Conservation (phyloP, 2,888 invertebrate genomes). For the Agrotis exclamationis region DNA sequence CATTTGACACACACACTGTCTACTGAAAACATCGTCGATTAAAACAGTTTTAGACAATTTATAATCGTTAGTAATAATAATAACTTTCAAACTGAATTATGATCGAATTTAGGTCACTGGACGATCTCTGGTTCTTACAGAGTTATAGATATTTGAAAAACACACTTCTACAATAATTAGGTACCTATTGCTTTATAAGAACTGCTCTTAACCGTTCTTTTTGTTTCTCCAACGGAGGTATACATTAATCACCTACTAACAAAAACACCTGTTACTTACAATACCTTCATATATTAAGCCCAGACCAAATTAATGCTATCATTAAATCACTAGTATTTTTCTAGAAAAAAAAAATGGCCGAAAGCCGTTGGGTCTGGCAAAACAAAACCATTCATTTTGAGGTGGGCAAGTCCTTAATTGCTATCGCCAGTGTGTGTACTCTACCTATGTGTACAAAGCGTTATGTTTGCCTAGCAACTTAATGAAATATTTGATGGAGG, state of each 20-base stretch:
- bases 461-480: slow-evolving; percentile 27
- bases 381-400: slow-evolving; percentile 81
- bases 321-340: slow-evolving; percentile 22
- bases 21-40: too few relatives aligned
- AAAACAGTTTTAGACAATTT: too few relatives aligned
- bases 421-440: slow-evolving; percentile 74
- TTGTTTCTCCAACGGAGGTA: not conserved
- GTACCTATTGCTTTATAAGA: not conserved
- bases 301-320: slow-evolving; percentile 16
- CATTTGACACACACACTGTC: too few relatives aligned
- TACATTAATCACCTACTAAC: not conserved
- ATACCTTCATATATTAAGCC: slow-evolving; percentile 9
- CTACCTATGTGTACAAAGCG: slow-evolving; percentile 45
- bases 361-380: slow-evolving; percentile 67
- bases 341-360: slow-evolving; percentile 16
- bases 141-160: too few relatives aligned
- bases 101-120: too few relatives aligned
- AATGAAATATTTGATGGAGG: slow-evolving; percentile 19
- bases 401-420: slow-evolving; percentile 77
- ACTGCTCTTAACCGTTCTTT: too few relatives aligned
- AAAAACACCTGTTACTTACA: slow-evolving; percentile 6
- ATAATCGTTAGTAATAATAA: too few relatives aligned
- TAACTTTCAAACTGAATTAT: too few relatives aligned
- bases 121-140: too few relatives aligned
- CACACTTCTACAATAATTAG: too few relatives aligned